phyloP scores from a whole-genome alignment of 2,888 invertebrate species.

The Crioceris asparagi region DNA sequence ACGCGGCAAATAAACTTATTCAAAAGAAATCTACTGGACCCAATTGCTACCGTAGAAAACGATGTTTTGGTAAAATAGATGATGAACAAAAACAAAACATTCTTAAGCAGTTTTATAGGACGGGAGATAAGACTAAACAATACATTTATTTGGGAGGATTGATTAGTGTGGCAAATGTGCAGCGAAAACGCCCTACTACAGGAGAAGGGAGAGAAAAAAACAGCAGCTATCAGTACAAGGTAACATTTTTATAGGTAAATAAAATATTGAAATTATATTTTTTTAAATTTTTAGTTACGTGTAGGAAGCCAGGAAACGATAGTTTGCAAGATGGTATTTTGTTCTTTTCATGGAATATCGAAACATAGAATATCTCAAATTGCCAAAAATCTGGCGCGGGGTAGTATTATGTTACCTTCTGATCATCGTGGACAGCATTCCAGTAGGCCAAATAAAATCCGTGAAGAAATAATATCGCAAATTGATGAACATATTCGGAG shows the following conservation, averaged over 20 bases:
- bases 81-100: no score
- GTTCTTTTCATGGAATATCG: conserved; percentile 7
- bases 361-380: conserved; percentile 5
- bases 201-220: conserved; percentile 6
- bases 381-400: conserved; percentile 2
- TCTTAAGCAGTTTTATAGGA: no score
- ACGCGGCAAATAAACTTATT: conserved; percentile 6
- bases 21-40: conserved; percentile 5
- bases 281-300: conserved; percentile 7
- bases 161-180: no score
- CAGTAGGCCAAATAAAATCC: conserved; percentile 9
- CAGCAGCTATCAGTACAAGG: no score
- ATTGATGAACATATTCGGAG: conserved; percentile 12
- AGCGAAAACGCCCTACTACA: conserved; percentile 4
- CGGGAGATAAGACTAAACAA: no score
- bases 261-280: no score
- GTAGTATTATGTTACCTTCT: conserved; percentile 4
- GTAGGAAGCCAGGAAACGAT: conserved; percentile 4
- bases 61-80: no score
- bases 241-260: no score
- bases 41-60: conserved; percentile 6
- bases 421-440: conserved; percentile 7
- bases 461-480: conserved; percentile 5
- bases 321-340: conserved; percentile 7
- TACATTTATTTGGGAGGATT: no score